Conservation (phyloP, 2,113 vertebrate species). For the Xenopus laevis region DNA sequence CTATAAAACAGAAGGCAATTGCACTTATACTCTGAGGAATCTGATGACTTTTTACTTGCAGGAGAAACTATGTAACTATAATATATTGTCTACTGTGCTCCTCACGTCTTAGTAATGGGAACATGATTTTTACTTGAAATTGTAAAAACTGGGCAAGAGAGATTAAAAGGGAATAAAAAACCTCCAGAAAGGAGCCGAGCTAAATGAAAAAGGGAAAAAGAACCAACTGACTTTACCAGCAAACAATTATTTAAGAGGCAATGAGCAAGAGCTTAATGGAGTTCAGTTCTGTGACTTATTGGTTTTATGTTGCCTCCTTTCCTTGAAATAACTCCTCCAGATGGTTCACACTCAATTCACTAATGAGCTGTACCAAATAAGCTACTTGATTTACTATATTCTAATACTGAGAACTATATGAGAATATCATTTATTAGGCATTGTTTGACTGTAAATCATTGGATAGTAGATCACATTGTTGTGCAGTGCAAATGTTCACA, state of each 20-base stretch:
- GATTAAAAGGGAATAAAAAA: background rate
- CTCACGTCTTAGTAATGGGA: background rate
- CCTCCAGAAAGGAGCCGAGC: background rate
- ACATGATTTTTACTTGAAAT: background rate
- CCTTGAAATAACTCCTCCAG: constrained; percentile 6
- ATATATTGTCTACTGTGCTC: background rate
- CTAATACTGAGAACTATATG: background rate
- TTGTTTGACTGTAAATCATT: no score
- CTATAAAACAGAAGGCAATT: background rate
- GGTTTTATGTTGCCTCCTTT: background rate
- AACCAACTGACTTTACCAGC: background rate
- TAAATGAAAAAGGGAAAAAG: background rate
- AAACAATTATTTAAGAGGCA: background rate
- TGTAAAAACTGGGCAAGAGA: background rate
- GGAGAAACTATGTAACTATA: background rate
- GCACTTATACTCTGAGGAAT: background rate
- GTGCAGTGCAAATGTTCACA: no score
- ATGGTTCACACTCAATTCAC: constrained; percentile 1
- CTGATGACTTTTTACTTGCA: background rate
- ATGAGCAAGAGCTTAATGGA: background rate
- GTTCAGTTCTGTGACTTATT: background rate
- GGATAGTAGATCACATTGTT: no score
- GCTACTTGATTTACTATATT: background rate
- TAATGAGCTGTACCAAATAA: constrained; percentile 16
- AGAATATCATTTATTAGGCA: no score